Evolutionary conservation across 92 coral and sea anemone species (phyloP).

Genomic region (Epizoanthus scotinus): DNA sequence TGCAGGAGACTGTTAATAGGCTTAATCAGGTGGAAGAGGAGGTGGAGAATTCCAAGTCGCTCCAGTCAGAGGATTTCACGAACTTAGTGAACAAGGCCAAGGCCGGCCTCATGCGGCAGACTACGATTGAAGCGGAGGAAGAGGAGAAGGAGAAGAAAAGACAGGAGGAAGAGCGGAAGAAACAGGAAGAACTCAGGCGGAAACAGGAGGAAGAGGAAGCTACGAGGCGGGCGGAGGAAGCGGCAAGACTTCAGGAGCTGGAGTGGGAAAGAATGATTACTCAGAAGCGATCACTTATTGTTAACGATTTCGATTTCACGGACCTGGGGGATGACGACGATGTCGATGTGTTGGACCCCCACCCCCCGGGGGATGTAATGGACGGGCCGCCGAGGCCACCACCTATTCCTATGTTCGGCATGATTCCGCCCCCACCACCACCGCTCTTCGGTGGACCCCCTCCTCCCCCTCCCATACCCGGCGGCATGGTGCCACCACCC

Average conservation of each 20-base stretch:
- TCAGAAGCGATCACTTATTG: constrained; percentile 88
- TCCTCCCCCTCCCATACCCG: constrained; percentile 90
- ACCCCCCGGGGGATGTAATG: constrained; percentile 56
- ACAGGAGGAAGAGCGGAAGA: constrained; percentile 67
- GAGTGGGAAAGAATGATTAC: constrained; percentile 98
- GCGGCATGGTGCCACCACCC: constrained; percentile 78
- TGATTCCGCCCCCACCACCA: constrained; percentile 69
- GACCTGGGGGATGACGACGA: constrained; percentile 91
- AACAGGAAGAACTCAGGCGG: constrained; percentile 75
- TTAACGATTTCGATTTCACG: constrained; percentile 95
- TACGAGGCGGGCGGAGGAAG: constrained; percentile 89
- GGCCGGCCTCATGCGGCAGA: constrained; percentile 59
- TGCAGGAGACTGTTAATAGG: constrained; percentile 67
- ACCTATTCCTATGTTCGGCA: constrained; percentile 50
- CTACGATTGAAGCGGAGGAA: constrained; percentile 56
- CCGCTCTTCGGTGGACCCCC: constrained; percentile 69
- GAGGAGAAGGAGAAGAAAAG: constrained; percentile 55
- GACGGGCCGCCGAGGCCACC: constrained; percentile 80
- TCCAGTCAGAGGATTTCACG: constrained; percentile 68
- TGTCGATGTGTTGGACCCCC: constrained; percentile 66
- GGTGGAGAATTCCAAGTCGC: constrained; percentile 39
- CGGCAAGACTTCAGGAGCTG: constrained; percentile 80
- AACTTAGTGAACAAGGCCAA: constrained; percentile 73
- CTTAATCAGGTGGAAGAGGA: constrained; percentile 66
- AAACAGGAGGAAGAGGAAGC: constrained; percentile 81